Evolutionary conservation across 2,797 vertebrate species (phyloP).

Genomic region (Anguilla marmorata): DNA sequence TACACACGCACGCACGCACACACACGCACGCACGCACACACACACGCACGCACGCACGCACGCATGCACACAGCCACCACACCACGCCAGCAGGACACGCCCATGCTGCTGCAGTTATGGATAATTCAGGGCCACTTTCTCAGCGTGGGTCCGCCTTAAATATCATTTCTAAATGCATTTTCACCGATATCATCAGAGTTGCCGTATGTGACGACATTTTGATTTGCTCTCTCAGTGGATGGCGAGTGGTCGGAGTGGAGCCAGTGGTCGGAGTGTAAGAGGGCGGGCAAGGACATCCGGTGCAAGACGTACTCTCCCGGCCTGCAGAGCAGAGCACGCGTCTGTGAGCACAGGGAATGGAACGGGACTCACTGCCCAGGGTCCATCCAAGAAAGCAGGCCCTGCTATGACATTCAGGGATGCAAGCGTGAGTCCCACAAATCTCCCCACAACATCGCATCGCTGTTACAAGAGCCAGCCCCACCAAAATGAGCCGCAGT

Average conservation of each 20-base stretch:
- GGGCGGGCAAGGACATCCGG: not conserved
- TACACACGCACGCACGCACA: not conserved
- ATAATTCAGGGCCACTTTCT: not conserved
- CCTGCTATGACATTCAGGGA: slow-evolving; percentile 23
- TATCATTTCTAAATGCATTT: not conserved
- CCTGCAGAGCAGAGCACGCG: not conserved
- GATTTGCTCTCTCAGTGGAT: slow-evolving; percentile 24
- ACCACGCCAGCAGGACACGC: not conserved
- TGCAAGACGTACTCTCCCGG: slow-evolving; percentile 1
- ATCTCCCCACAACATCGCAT: not conserved
- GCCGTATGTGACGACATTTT: not conserved
- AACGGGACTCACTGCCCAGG: slow-evolving; percentile 11
- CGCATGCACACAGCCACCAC: not conserved
- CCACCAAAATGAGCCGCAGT: not conserved
- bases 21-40: not conserved
- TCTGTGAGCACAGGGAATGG: not conserved
- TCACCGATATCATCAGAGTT: not conserved
- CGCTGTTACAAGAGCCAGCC: not conserved
- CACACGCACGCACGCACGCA: not conserved
- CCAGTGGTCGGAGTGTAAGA: not conserved
- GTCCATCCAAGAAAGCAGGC: not conserved
- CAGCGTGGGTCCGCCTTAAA: not conserved
- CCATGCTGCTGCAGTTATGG: not conserved
- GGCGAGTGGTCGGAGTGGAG: slow-evolving; percentile 34
- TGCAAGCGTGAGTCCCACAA: slow-evolving; percentile 23